A percentile compares a stretch with the other conserved stretches of the same genome.
phyloP scores from a whole-genome alignment of 2,888 invertebrate genomes.

The Villa cingulata region DNA sequence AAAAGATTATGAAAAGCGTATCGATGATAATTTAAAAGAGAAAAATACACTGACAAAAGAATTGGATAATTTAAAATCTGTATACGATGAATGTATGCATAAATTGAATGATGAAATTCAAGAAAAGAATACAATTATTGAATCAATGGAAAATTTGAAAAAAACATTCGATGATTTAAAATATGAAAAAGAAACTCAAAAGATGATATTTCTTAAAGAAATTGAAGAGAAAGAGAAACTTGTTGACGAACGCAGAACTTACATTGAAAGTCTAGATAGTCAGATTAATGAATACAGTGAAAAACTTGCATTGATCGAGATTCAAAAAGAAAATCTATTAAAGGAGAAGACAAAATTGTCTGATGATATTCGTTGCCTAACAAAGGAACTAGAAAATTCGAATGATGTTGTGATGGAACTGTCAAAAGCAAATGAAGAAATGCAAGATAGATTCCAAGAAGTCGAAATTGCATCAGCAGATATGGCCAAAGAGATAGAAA shows the following conservation, averaged over 20 bases:
- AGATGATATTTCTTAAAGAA: slow-evolving; percentile 14
- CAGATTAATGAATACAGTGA: background rate
- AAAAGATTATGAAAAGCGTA: background rate
- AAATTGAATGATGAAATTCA: background rate
- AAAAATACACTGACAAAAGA: background rate
- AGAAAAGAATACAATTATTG: background rate
- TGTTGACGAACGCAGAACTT: background rate
- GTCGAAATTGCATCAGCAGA: background rate
- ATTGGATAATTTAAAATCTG: background rate
- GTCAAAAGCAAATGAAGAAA: background rate
- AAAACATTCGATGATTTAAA: slow-evolving; percentile 7
- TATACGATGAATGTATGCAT: background rate
- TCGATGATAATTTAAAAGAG: background rate
- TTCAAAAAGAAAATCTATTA: background rate
- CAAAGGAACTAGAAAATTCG: background rate
- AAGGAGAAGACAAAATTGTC: background rate
- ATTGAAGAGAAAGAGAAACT: slow-evolving; percentile 1
- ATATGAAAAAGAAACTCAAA: slow-evolving; percentile 7
- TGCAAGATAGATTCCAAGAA: background rate
- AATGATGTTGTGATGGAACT: background rate
- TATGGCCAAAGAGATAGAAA: background rate
- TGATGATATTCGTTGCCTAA: background rate
- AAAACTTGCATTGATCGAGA: background rate
- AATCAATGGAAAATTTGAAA: background rate
- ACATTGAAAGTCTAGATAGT: background rate